These are phyloP conservation scores for Drosophila murphyi DNA, from an alignment of 1,140 invertebrate genomes.

Conservation along the genomic window DNA sequence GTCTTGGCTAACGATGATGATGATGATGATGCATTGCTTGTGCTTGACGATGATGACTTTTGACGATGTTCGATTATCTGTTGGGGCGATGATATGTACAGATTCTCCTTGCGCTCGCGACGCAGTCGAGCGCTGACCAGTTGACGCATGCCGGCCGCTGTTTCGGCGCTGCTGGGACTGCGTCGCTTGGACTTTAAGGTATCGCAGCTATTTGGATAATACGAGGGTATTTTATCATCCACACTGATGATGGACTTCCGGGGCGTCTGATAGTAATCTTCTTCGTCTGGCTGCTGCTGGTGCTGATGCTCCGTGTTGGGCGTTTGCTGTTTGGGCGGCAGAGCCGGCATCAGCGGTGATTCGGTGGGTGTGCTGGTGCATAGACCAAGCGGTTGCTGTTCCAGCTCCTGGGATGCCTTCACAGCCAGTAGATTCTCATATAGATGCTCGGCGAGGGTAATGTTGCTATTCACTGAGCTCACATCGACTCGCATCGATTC, in stretches of 20 bases:
- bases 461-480: conserved; percentile 48
- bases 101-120: conserved; percentile 75
- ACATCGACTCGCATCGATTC: conserved; percentile 60
- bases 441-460: conserved; percentile 67
- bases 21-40: background rate
- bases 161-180: conserved; percentile 50
- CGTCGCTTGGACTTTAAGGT: conserved; percentile 71
- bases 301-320: conserved; percentile 21
- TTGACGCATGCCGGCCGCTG: conserved; percentile 47
- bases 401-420: conserved; percentile 75
- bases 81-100: conserved; percentile 81
- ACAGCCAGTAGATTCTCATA: conserved; percentile 77
- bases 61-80: conserved; percentile 79
- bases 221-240: conserved; percentile 82
- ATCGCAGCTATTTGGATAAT: conserved; percentile 83
- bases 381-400: conserved; percentile 48
- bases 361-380: conserved; percentile 82
- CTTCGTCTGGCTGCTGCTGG: conserved; percentile 40
- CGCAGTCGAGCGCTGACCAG: conserved; percentile 65
- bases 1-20: conserved; percentile 35
- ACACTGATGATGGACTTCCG: conserved; percentile 77
- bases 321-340: conserved; percentile 59
- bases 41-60: conserved; percentile 23
- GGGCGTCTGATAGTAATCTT: conserved; percentile 79
- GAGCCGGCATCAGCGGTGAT: conserved; percentile 62